Conservation (phyloP, 2,797 vertebrate species). For the Gymnoscopelus braueri region DNA sequence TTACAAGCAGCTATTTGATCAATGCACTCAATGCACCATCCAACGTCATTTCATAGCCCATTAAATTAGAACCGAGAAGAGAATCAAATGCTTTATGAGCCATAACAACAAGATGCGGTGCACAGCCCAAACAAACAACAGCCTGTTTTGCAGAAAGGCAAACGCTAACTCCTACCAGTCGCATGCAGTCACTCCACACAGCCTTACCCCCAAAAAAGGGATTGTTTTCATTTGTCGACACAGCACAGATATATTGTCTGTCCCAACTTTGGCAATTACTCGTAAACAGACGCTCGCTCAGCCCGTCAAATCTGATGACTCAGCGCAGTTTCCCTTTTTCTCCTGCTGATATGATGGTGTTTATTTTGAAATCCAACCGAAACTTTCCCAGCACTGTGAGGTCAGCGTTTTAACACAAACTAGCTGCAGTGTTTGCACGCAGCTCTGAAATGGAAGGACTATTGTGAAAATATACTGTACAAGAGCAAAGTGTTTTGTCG, state of each 20-base stretch:
- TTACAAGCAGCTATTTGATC: neutral
- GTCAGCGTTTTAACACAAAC: constrained; percentile 49
- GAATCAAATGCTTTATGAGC: neutral
- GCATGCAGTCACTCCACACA: too few relatives aligned
- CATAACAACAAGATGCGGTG: constrained; percentile 10
- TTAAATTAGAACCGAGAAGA: neutral
- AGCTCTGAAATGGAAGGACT: constrained; percentile 50
- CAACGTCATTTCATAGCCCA: neutral
- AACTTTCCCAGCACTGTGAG: constrained; percentile 48
- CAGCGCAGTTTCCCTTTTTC: constrained; percentile 8
- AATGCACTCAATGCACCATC: neutral
- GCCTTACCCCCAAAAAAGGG: neutral
- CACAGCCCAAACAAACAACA: constrained; percentile 2
- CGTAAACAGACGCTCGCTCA: constrained; percentile 13
- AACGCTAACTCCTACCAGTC: neutral
- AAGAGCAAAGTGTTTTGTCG: constrained; percentile 9
- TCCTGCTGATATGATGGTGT: constrained; percentile 46
- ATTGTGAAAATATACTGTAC: constrained; percentile 25
- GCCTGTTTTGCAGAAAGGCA: constrained; percentile 5
- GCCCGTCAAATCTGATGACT: constrained; percentile 3
- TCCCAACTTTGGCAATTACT: neutral
- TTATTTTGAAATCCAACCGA: constrained; percentile 46
- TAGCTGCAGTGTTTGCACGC: constrained; percentile 47
- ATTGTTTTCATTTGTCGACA: constrained; percentile 25
- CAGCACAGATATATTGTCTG: neutral